Percentiles rank a stretch among this genome's conserved stretches.
Conservation (phyloP, 2,797 vertebrate species). For the Bradypodion ventrale region DNA sequence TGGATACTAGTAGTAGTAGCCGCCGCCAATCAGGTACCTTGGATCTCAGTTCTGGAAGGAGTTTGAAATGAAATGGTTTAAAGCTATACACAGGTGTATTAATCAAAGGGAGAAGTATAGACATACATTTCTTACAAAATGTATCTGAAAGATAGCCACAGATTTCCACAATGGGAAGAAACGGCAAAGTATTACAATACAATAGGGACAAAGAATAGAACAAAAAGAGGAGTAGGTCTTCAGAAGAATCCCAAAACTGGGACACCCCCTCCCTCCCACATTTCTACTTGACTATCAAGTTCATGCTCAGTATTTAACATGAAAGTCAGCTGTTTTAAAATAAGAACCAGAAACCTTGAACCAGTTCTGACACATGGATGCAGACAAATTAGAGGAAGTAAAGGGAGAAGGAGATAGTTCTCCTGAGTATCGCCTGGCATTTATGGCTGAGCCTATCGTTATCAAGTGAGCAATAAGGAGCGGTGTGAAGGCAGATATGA, state of each 20-base stretch:
- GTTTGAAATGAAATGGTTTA: no score
- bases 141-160: background rate
- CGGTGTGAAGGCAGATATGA: slow-evolving; percentile 62
- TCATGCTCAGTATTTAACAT: no score
- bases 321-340: slow-evolving; percentile 48
- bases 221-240: background rate
- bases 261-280: background rate
- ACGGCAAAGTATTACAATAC: background rate
- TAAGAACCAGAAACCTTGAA: slow-evolving; percentile 43
- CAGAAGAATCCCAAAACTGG: background rate
- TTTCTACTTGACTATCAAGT: background rate
- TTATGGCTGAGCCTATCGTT: slow-evolving; percentile 45
- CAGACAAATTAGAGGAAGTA: background rate
- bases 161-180: background rate
- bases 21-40: no score
- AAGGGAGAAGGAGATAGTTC: slow-evolving; percentile 34
- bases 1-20: no score
- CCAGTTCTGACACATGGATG: slow-evolving; percentile 45
- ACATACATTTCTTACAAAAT: background rate
- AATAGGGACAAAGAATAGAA: background rate
- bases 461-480: slow-evolving; percentile 68
- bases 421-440: slow-evolving; percentile 44
- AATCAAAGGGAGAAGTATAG: background rate
- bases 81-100: background rate
- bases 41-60: no score